Percentiles rank a stretch among this genome's conserved stretches.
Conservation (phyloP, 2,888 invertebrate genomes). For the Fissipunctia ypsillon region DNA sequence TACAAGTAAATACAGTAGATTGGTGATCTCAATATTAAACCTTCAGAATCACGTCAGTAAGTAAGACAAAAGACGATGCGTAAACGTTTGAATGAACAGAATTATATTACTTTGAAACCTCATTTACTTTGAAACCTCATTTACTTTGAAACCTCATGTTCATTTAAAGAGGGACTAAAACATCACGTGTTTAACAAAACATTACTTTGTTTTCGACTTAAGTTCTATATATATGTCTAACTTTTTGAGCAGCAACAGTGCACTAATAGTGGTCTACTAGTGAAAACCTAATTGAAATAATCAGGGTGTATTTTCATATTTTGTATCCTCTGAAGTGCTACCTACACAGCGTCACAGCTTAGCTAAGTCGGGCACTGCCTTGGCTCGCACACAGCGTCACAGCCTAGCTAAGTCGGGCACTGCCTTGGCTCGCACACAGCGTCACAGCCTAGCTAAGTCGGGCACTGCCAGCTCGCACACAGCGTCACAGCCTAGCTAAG, state of each 20-base stretch:
- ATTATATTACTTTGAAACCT: no score
- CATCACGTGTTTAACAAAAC: not conserved
- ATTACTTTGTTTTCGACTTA: not conserved
- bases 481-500: no score
- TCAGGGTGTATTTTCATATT: not conserved
- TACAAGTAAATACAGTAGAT: not conserved
- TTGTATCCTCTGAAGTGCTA: not conserved
- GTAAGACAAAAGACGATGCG: conserved; percentile 1
- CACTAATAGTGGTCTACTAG: not conserved
- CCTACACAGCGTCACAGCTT: no score
- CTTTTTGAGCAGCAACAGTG: not conserved
- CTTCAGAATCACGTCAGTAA: no score
- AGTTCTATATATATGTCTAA: not conserved
- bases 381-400: no score
- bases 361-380: not conserved
- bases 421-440: not conserved
- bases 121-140: no score
- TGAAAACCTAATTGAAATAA: not conserved
- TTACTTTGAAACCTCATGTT: not conserved
- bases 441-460: not conserved
- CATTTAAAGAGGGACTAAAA: not conserved
- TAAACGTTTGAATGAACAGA: not conserved
- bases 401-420: no score
- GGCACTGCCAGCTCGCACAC: not conserved
- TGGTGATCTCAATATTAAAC: no score